Evolutionary conservation across 2,888 invertebrate genomes (phyloP).

Genomic region (Hypercompe scribonia): DNA sequence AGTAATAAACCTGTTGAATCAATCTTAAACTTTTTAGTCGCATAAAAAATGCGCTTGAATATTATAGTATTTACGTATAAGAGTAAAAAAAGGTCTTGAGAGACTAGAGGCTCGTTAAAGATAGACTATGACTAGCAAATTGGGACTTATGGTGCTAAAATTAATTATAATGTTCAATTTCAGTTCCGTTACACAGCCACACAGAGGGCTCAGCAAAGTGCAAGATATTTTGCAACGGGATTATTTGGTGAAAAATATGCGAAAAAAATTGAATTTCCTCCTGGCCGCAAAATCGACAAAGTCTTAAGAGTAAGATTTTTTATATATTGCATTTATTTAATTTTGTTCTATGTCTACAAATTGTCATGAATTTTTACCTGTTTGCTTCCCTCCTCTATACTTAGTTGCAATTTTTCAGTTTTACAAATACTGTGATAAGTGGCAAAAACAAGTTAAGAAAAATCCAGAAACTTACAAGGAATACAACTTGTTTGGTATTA

Average conservation of each 20-base stretch:
- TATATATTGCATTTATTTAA: background rate
- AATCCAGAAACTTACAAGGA: conserved; percentile 88
- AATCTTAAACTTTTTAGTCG: background rate
- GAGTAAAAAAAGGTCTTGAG: background rate
- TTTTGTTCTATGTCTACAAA: background rate
- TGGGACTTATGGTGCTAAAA: background rate
- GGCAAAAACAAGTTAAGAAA: conserved; percentile 90
- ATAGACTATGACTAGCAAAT: background rate
- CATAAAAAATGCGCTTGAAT: background rate
- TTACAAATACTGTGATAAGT: conserved; percentile 91
- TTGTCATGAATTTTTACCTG: conserved; percentile 25
- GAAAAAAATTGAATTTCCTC: conserved; percentile 88
- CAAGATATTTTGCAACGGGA: conserved; percentile 90
- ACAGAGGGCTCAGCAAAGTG: conserved; percentile 91
- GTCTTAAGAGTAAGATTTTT: conserved; percentile 88
- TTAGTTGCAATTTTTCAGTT: conserved; percentile 88
- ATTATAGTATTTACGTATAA: background rate
- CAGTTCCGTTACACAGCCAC: conserved; percentile 93
- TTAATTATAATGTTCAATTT: conserved; percentile 48
- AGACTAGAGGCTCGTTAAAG: no score
- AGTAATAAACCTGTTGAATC: background rate
- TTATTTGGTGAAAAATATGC: conserved; percentile 90
- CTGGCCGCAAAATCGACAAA: conserved; percentile 88
- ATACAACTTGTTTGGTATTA: conserved; percentile 83
- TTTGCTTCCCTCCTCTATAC: conserved; percentile 55